phyloP scores from a whole-genome alignment of 2,797 vertebrate genomes.

The Macroramphosus scolopax region DNA sequence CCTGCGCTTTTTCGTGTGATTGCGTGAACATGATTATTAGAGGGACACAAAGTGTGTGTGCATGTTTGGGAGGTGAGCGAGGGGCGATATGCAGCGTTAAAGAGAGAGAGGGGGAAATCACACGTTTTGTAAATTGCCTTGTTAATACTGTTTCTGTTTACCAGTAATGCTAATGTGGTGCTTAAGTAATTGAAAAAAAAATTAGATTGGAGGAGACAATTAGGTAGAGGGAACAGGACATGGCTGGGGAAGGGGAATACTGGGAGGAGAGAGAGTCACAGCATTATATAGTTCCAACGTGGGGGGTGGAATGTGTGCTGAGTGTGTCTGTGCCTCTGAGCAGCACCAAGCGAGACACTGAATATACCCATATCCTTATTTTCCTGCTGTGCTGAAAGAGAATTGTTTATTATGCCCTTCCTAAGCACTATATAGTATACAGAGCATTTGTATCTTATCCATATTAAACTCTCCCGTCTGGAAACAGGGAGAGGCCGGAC shows the following conservation, averaged over 20 bases:
- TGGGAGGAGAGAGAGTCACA: too few relatives aligned
- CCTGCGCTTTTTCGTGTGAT: conserved; percentile 50
- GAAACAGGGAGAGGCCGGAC: conserved; percentile 1
- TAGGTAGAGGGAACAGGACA: conserved; percentile 16
- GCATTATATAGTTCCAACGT: too few relatives aligned
- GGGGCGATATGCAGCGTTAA: neutral
- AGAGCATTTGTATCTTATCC: conserved; percentile 3
- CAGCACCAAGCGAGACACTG: too few relatives aligned
- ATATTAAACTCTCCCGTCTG: conserved; percentile 5
- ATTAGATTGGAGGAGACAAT: conserved; percentile 29
- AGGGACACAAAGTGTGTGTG: conserved; percentile 11
- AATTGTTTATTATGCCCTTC: too few relatives aligned
- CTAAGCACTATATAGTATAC: too few relatives aligned
- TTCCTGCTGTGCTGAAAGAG: too few relatives aligned
- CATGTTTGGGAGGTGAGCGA: conserved; percentile 13
- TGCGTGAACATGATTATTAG: conserved; percentile 50
- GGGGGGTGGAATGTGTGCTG: too few relatives aligned
- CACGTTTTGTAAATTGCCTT: conserved; percentile 20
- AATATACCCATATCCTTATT: too few relatives aligned
- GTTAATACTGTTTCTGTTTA: conserved; percentile 38
- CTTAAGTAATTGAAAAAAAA: conserved; percentile 52
- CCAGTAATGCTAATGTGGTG: conserved; percentile 32
- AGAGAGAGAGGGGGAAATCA: conserved; percentile 21
- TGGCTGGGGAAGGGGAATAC: conserved; percentile 3
- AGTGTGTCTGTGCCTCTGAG: conserved; percentile 33